These are phyloP conservation scores for Diarsia brunnea DNA, from an alignment of 2,888 invertebrate genomes.

Conservation along the genomic window DNA sequence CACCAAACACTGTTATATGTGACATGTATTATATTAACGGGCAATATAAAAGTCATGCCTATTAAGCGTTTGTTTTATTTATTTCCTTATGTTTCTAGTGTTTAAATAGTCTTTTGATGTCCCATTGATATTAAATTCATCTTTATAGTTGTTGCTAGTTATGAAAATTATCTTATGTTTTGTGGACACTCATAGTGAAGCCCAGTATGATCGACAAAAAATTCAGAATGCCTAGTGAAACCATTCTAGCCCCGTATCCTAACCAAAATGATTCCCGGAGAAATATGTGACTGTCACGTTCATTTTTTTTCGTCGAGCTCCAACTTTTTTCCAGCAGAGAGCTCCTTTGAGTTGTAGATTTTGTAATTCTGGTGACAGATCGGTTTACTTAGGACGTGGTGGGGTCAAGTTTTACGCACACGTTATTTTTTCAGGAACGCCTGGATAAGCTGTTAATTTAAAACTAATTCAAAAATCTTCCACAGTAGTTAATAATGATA, in stretches of 20 bases:
- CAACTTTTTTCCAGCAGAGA: neutral
- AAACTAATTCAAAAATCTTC: neutral
- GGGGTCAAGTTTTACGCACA: neutral
- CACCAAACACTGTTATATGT: conserved; percentile 53
- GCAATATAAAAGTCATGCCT: conserved; percentile 56
- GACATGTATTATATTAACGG: conserved; percentile 40
- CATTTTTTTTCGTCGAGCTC: neutral
- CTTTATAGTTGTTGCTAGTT: neutral
- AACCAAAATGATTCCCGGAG: neutral
- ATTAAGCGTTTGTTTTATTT: conserved; percentile 24
- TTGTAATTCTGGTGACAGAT: neutral
- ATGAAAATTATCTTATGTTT: neutral
- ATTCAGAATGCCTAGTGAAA: neutral
- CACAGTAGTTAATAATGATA: neutral
- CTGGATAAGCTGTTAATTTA: neutral
- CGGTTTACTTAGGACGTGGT: neutral
- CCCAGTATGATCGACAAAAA: too few relatives aligned
- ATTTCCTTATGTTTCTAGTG: neutral
- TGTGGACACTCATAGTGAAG: neutral
- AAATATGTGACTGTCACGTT: neutral
- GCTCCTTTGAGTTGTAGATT: neutral
- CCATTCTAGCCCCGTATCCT: neutral
- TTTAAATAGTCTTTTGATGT: neutral
- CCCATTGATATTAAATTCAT: neutral
- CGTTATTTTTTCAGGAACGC: neutral